A percentile compares a stretch with the other conserved stretches of the same genome.
These are phyloP conservation scores for Proisotoma minuta DNA, from an alignment of 2,888 invertebrate genomes.

Conservation along the genomic window DNA sequence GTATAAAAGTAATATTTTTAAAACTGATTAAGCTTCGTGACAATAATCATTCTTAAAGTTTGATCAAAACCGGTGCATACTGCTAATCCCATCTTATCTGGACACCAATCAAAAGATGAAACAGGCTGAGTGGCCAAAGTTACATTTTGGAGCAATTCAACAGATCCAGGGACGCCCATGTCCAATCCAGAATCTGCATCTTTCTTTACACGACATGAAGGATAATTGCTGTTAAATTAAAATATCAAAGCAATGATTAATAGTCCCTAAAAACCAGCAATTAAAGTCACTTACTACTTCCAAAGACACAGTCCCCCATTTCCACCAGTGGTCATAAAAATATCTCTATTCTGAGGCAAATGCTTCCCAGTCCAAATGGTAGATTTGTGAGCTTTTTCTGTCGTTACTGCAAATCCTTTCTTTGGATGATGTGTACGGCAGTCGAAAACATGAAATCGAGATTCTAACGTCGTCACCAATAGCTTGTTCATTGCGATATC, in stretches of 20 bases:
- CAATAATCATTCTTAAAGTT: slow-evolving; percentile 74
- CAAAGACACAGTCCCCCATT: slow-evolving; percentile 86
- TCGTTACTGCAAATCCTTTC: slow-evolving; percentile 70
- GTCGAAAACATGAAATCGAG: slow-evolving; percentile 83
- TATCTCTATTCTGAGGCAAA: slow-evolving; percentile 87
- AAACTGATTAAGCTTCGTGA: slow-evolving; percentile 65
- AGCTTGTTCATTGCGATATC: slow-evolving; percentile 95
- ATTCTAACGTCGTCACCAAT: slow-evolving; percentile 83
- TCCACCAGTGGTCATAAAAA: slow-evolving; percentile 87
- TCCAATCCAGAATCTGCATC: slow-evolving; percentile 65
- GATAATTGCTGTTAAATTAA: slow-evolving; percentile 64
- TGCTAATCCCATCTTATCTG: slow-evolving; percentile 79
- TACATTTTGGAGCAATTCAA: slow-evolving; percentile 72
- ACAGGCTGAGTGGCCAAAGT: slow-evolving; percentile 82
- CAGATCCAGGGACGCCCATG: slow-evolving; percentile 69
- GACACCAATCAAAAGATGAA: slow-evolving; percentile 84
- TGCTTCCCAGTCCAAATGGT: slow-evolving; percentile 87
- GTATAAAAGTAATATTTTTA: slow-evolving; percentile 8
- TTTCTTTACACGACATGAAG: slow-evolving; percentile 65
- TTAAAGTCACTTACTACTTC: slow-evolving; percentile 70
- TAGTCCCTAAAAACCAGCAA: neutral
- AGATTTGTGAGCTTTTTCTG: slow-evolving; percentile 63
- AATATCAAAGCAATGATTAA: neutral
- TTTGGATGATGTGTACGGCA: slow-evolving; percentile 79
- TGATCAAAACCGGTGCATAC: slow-evolving; percentile 91